Evolutionary conservation across 2,113 vertebrate genomes (phyloP).

Genomic region (Corynorhinus townsendii): DNA sequence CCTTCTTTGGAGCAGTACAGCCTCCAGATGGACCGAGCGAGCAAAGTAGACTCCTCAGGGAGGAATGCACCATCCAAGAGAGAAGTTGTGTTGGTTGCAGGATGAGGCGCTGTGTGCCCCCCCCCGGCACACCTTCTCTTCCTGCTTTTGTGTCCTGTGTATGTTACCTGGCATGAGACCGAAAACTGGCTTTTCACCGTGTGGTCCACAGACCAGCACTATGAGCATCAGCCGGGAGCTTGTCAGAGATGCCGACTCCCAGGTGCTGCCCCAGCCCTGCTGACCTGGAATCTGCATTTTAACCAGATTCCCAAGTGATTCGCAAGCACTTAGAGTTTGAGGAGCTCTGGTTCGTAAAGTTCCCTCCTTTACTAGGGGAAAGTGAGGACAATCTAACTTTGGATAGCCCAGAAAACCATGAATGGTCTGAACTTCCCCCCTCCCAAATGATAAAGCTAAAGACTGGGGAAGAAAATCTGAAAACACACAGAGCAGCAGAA

Average conservation of each 20-base stretch:
- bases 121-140: accelerated
- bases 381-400: background rate
- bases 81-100: background rate
- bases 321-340: background rate
- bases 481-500: background rate
- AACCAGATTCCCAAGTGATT: background rate
- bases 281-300: background rate
- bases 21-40: background rate
- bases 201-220: background rate
- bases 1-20: background rate
- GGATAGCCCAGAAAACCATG: background rate
- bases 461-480: background rate
- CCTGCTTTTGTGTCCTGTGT: background rate
- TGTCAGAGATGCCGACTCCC: background rate
- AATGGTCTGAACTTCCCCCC: background rate
- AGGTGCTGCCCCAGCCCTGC: background rate
- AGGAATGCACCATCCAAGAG: background rate
- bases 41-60: background rate
- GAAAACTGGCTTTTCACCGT: background rate
- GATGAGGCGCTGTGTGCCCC: background rate
- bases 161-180: background rate
- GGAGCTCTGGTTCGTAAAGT: background rate
- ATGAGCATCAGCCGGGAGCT: background rate
- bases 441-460: background rate
- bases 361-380: background rate